Evolutionary conservation across 2,113 vertebrate genomes (phyloP), one percentile per base, ranked within the genome.

Genomic region (Channa argus): DNA sequence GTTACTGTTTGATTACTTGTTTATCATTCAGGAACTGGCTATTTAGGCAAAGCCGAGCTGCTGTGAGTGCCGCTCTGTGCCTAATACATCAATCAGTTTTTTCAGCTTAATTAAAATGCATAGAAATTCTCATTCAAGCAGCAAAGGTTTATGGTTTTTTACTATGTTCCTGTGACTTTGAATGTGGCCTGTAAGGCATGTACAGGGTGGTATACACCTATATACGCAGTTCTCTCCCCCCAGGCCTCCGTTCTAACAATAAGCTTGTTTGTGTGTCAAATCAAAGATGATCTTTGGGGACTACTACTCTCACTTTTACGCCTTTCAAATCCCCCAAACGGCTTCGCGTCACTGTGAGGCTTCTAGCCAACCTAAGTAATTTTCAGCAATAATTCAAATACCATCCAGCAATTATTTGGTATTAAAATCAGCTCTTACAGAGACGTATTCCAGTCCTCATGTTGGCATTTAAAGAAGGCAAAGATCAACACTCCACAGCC

Each of bases 241-340:
- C 24, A 46, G 60, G 41, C 10, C 4, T 55, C 14, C 2, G 34
- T 10, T 47, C 63, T 37, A 52, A 50, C 51, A 82, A 66, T 52
- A 43, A 51, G 34, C 47, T 5, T 43, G 66, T 77, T 74, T 85
- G 43, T 77, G 60, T 63, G 2, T 43, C 46, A 56, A 34, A 67
- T 79, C 39, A 82, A 82, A 73, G n/a, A 7, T 13, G 45, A 50
- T 77, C 68, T 79, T 50, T 49, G 33, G 74, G 74, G 85, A 73
- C 59, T 38, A 10, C 39, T 58, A 14, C 0, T 45, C 9, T 49
- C 63, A 24, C 24, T 24, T 24, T 24, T 1, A 24, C 24, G 24
- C 50, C 36, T 64, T 63, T 72, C 44, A 10, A 71, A 52, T 75
- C 62, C 37, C 66, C 63, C 68, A 55, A 15, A 41, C 61, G 45